phyloP scores from a whole-genome alignment of 2,113 vertebrate species.

The Melospiza melodia region DNA sequence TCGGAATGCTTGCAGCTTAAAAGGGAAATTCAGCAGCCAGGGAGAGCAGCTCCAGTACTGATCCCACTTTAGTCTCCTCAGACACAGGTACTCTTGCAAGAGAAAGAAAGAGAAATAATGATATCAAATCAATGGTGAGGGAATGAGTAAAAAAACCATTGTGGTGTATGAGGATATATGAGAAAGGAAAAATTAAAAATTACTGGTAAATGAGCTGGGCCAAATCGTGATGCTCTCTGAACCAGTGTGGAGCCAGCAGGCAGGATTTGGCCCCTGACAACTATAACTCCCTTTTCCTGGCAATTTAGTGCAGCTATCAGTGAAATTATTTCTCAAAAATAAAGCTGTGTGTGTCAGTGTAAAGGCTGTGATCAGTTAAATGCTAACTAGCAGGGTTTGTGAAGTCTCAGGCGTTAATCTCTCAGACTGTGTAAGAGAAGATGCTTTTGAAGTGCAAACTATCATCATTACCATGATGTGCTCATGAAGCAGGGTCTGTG shows the following conservation, averaged over 20 bases:
- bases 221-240: background rate
- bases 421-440: constrained; percentile 25
- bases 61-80: background rate
- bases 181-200: constrained; percentile 15
- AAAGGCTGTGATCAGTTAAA: constrained; percentile 67
- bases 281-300: background rate
- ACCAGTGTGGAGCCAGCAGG: background rate
- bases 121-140: constrained; percentile 9
- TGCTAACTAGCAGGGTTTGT: constrained; percentile 63
- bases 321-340: constrained; percentile 43
- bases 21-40: constrained; percentile 24
- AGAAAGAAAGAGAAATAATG: constrained; percentile 31
- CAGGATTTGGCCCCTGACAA: constrained; percentile 30
- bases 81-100: background rate
- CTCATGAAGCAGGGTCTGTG: background rate
- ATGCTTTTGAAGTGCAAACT: constrained; percentile 67
- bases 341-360: constrained; percentile 32
- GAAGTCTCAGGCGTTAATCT: constrained; percentile 62
- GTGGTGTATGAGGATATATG: background rate
- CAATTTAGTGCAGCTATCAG: constrained; percentile 37
- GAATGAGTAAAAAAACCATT: background rate
- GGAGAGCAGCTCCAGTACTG: background rate
- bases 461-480: constrained; percentile 14
- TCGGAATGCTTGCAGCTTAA: background rate
- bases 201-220: background rate